Evolutionary conservation across 2,797 vertebrate genomes (phyloP).

Genomic region (Acanthurus tractus): DNA sequence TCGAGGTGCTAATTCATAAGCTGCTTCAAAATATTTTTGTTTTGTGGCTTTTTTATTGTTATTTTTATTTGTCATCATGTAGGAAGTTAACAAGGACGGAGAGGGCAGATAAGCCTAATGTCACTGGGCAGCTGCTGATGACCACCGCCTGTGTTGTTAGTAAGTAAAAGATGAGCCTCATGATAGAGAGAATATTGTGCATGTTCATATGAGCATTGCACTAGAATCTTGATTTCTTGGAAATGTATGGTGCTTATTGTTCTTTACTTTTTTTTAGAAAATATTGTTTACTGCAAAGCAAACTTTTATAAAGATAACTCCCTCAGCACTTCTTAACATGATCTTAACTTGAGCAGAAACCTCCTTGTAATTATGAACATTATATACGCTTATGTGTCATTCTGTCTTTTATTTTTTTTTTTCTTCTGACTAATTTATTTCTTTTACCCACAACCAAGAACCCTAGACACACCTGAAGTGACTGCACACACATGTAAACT

Average conservation of each 20-base stretch:
- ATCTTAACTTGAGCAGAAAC: not conserved
- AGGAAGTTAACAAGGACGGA: not conserved
- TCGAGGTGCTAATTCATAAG: not conserved
- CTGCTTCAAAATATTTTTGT: not conserved
- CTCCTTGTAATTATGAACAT: not conserved
- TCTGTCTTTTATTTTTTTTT: not conserved
- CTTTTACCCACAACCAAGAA: not conserved
- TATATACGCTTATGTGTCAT: not conserved
- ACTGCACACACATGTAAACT: not conserved
- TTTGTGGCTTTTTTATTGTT: constrained; percentile 1
- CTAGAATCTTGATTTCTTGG: no score
- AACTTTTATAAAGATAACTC: not conserved
- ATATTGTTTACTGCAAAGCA: not conserved
- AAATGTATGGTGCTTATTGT: no score
- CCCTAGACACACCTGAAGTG: not conserved
- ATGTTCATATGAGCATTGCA: no score
- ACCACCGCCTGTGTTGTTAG: not conserved
- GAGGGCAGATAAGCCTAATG: not conserved
- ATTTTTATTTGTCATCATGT: not conserved
- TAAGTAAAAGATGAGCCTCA: no score
- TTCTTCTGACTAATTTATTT: not conserved
- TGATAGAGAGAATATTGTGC: no score
- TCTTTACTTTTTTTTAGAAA: no score
- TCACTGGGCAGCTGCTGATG: not conserved
- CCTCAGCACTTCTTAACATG: not conserved